phyloP scores from a whole-genome alignment of 92 coral and sea anemone species.

The Paragorgia papillata region DNA sequence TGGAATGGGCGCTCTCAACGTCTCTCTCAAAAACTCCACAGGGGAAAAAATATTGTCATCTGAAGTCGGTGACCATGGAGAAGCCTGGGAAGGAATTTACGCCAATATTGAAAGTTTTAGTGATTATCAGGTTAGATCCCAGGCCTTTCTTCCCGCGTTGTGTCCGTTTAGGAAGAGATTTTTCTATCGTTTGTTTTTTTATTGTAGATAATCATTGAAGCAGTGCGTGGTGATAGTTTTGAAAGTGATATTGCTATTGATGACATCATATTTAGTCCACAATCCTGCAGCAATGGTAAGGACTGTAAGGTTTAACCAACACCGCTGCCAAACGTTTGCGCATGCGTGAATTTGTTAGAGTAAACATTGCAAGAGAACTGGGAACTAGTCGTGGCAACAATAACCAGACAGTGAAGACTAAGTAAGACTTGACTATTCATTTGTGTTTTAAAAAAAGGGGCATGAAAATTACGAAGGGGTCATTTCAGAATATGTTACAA shows the following conservation, averaged over 20 bases:
- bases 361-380: no score
- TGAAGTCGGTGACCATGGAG: conserved; percentile 74
- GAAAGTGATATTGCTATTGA: conserved; percentile 79
- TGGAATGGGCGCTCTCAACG: conserved; percentile 71
- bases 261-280: conserved; percentile 54
- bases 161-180: no score
- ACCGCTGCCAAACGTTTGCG: no score
- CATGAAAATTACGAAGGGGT: no score
- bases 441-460: no score
- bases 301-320: no score
- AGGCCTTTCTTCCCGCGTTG: no score
- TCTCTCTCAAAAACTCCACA: conserved; percentile 44
- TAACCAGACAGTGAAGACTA: no score
- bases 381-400: no score
- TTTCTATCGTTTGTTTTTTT: not conserved
- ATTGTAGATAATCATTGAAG: conserved; percentile 71
- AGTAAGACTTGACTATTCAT: no score
- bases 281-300: conserved; percentile 30
- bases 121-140: conserved; percentile 47
- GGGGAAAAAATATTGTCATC: conserved; percentile 9
- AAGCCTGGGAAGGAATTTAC: conserved; percentile 57
- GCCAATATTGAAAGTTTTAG: conserved; percentile 50
- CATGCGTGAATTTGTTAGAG: no score
- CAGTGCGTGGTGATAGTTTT: conserved; percentile 68
- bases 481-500: no score